Conservation (phyloP, 1,140 invertebrate species). For the Chelonus insularis region DNA sequence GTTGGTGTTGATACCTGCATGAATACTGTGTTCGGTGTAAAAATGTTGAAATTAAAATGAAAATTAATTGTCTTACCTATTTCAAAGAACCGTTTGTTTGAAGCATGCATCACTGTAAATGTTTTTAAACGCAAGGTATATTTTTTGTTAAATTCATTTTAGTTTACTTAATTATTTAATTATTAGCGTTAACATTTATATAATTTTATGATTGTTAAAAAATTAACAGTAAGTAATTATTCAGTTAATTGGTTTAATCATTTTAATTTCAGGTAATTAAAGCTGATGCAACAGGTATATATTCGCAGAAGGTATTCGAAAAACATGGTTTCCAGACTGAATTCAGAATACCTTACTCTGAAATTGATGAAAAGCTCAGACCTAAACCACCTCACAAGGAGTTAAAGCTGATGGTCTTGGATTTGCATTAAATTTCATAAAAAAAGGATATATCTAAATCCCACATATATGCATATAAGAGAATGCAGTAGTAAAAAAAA, state of each 20-base stretch:
- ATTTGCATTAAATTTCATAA: conserved; percentile 40
- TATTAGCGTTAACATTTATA: too few species aligned
- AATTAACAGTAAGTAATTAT: too few species aligned
- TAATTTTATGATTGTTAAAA: background rate
- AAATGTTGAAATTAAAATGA: too few species aligned
- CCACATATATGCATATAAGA: conserved; percentile 6
- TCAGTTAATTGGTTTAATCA: too few species aligned
- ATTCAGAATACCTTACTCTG: conserved; percentile 67
- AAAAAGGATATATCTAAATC: conserved; percentile 1
- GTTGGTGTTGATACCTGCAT: too few species aligned
- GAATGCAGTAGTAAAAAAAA: conserved; percentile 26
- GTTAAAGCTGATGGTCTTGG: conserved; percentile 67
- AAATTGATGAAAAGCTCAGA: conserved; percentile 64
- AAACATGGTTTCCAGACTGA: conserved; percentile 68
- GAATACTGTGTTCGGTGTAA: too few species aligned
- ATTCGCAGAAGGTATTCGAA: conserved; percentile 73
- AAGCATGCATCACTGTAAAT: too few species aligned
- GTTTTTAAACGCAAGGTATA: too few species aligned
- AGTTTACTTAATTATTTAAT: too few species aligned
- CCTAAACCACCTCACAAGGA: conserved; percentile 66
- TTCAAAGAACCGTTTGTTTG: too few species aligned
- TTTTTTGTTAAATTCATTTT: too few species aligned
- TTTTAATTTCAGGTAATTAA: conserved; percentile 68
- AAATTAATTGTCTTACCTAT: too few species aligned
- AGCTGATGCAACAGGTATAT: conserved; percentile 76